Evolutionary conservation across 2,797 vertebrate species (phyloP), one percentile per base, ranked within the genome.

Genomic region (Sebastes taczanowskii): DNA sequence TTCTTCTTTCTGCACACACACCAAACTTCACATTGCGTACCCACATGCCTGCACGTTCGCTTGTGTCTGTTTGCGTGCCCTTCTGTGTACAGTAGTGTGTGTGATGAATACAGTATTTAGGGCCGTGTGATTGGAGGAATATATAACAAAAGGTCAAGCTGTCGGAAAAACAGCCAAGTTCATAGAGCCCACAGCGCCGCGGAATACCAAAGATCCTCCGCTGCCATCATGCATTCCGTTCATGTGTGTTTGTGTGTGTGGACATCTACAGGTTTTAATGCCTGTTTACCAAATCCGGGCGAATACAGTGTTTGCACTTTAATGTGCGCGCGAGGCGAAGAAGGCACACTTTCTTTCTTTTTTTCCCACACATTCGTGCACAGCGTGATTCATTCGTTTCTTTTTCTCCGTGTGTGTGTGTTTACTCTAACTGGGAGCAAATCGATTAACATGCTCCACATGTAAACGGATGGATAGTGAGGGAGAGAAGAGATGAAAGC

Each of bases 81-180:
- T 59, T 63, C 11, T 82, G 75, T 81, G 30, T 90, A 86, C 81
- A 79, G 83, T 86, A 77, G 46, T 77, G 80, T 86, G 91, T 86
- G 90, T 89, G 87, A 89, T 91, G 89, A 92, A 92, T 90, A 88
- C 90, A 85, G 87, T 93, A 89, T 93, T 91, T 89, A 79, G 68
- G 74, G 63, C 52, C 30, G 38, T 80, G 81, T 89, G 91, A 94
- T 90, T 91, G 90, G 84, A 84, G 80, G 90, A 90, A 93, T 92
- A 85, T 69, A 89, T 83, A 92, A 88, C 84, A 82, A 94, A 95
- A 95, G 92, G 93, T 93, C 92, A 92, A 86, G 77, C 89, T 95
- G 91, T 94, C 91, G 86, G 88, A 91, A 90, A 88, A 90, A 86
- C 82, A 83, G 77, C 55, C 69, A 52, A 84, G 88, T 86, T 88